Base-by-base conservation (phyloP, 2,113 vertebrate genomes). In the Apteryx mantelli region DNA sequence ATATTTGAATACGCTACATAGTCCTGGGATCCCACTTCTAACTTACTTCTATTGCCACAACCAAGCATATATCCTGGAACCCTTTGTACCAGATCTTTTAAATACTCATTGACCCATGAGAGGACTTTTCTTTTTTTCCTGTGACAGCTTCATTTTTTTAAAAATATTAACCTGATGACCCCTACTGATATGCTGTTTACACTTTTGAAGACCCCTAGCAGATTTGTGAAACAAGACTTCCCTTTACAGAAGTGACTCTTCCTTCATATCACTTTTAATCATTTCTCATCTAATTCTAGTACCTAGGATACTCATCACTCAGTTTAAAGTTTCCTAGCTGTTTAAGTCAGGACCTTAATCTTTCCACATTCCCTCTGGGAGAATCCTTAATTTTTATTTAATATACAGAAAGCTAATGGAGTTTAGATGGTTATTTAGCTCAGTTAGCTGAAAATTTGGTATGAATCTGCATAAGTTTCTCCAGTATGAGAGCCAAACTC, bases 141-240 rank as follows among this genome's bases (percentile, higher is more conserved):
- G 7, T 85, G 75, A 76, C 66, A 93, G 34, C 46, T 94, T 91
- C 13, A 80, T 88, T 95, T 93, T 53, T 95, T 58, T 58, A 65
- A 25, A 28, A 90, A 11, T 63, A 77, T 71, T 75, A 40, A 20
- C 38, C 68, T 79, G 71, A 82, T 77, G 71, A 28, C 81, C 24
- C n/a, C 32, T 74, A 38, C 44, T 66, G 76, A 70, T 74, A 80
- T 2, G 6, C 25, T 73, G 25, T 52, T 88, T 28, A n/a, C 46
- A 48, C 28, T 92, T 82, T 34, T 82, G 52, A 88, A 89, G 52
- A 88, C 52, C 60, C 58, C 34, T 69, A 40, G n/a, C 7, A 86
- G 42, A 61, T 25, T 7, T 76, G 53, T 65, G 63, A 93, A 95
- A 88, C 28, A 71, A 12, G n/a, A 93, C 7, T 88, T 80, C 10